These are phyloP conservation scores for Argentina silus DNA, from an alignment of 2,797 vertebrate species.

Conservation along the genomic window DNA sequence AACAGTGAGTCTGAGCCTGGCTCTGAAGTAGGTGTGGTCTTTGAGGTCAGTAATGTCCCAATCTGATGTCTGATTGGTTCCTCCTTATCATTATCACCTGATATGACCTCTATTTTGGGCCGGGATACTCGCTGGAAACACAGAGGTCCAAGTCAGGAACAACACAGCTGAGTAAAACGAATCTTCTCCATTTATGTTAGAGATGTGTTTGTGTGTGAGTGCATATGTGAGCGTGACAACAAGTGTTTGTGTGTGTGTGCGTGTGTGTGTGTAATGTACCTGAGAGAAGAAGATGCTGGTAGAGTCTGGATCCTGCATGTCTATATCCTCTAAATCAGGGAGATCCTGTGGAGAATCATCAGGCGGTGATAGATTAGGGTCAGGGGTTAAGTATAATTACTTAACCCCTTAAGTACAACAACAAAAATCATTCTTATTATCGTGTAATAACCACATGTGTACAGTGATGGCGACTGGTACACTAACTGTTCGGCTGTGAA, in stretches of 20 bases:
- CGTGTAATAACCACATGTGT: background rate
- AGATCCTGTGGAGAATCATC: conserved; percentile 80
- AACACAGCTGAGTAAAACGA: background rate
- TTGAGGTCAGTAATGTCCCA: conserved; percentile 3
- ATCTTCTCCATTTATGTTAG: background rate
- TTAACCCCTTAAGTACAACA: no score
- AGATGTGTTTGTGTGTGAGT: background rate
- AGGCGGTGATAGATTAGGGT: background rate
- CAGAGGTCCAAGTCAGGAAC: conserved; percentile 4
- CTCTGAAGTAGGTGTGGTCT: conserved; percentile 8
- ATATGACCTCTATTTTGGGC: conserved; percentile 83
- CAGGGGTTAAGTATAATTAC: background rate
- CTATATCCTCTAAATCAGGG: conserved; percentile 90
- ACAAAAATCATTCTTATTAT: background rate
- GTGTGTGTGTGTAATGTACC: conserved; percentile 32
- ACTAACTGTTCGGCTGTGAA: background rate
- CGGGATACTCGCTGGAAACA: conserved; percentile 58
- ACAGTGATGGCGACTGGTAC: background rate
- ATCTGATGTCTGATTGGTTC: conserved; percentile 40
- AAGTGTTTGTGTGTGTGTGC: conserved; percentile 20
- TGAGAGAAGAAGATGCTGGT: conserved; percentile 36
- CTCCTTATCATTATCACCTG: conserved; percentile 59
- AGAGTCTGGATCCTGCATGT: conserved; percentile 49
- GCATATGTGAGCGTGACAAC: background rate
- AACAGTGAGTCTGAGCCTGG: conserved; percentile 31